phyloP scores from a whole-genome alignment of 1,140 invertebrate species.

The Homarus americanus region DNA sequence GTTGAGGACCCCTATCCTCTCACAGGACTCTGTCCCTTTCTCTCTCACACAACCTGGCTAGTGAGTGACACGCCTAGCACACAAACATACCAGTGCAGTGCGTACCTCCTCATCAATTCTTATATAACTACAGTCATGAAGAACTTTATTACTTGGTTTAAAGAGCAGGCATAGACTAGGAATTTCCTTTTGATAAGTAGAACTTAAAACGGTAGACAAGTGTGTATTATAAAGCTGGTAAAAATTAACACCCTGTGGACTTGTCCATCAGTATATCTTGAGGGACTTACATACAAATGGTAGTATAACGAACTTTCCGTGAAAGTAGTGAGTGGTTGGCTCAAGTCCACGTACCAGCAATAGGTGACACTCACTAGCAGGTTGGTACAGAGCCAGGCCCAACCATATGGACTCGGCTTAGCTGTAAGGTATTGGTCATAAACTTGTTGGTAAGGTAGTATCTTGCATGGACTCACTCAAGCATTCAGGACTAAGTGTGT shows the following conservation, averaged over 20 bases:
- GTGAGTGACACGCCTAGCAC: slow-evolving; percentile 63
- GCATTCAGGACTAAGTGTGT: slow-evolving; percentile 70
- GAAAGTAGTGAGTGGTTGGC: slow-evolving; percentile 58
- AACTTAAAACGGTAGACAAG: slow-evolving; percentile 41
- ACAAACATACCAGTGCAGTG: slow-evolving; percentile 53
- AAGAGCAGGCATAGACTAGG: slow-evolving; percentile 69
- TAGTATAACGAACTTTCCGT: slow-evolving; percentile 61
- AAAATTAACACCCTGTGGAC: slow-evolving; percentile 54
- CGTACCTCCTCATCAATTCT: slow-evolving; percentile 40
- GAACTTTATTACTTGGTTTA: slow-evolving; percentile 60
- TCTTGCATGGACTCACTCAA: slow-evolving; percentile 70
- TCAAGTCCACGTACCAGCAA: slow-evolving; percentile 53
- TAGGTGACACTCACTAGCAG: slow-evolving; percentile 70
- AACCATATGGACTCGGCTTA: slow-evolving; percentile 63
- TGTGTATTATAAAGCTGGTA: slow-evolving; percentile 45
- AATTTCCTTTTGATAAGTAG: slow-evolving; percentile 58
- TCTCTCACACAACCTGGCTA: slow-evolving; percentile 70
- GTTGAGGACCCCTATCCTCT: slow-evolving; percentile 63
- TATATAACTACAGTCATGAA: slow-evolving; percentile 55
- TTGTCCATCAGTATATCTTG: slow-evolving; percentile 58
- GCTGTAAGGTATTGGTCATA: slow-evolving; percentile 69
- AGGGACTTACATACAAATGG: slow-evolving; percentile 58
- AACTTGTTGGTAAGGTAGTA: slow-evolving; percentile 66
- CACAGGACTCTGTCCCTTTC: slow-evolving; percentile 71
- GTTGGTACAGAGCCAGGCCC: slow-evolving; percentile 69